Evolutionary conservation across 2,113 vertebrate genomes (phyloP).

Genomic region (Poeciliopsis prolifica): DNA sequence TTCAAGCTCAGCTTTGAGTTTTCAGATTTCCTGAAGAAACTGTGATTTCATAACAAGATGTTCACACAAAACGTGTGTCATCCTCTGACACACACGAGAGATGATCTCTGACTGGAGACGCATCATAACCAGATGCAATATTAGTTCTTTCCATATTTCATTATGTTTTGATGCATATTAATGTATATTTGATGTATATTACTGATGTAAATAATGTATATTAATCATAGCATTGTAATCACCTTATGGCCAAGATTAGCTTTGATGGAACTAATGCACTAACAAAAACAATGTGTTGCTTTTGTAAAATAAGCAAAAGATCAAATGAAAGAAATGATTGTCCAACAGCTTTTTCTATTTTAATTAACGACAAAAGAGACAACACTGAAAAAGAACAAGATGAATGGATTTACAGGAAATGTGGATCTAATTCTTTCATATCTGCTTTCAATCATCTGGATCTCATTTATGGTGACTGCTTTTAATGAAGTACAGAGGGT

Average conservation of each 20-base stretch:
- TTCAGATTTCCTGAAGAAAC: no score
- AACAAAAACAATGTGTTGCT: neutral
- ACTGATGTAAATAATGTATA: no score
- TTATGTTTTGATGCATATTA: no score
- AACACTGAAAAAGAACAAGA: constrained; percentile 12
- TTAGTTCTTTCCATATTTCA: no score
- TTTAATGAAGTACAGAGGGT: neutral
- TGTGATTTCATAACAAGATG: no score
- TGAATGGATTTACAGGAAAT: constrained; percentile 35
- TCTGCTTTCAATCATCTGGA: constrained; percentile 9
- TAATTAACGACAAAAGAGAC: constrained; percentile 22
- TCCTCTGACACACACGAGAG: no score
- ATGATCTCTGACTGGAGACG: no score
- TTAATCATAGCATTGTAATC: neutral
- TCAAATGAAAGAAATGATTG: constrained; percentile 1
- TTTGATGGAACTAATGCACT: neutral
- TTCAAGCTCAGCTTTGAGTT: no score
- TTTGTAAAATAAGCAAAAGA: neutral
- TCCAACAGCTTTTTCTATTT: constrained; percentile 1
- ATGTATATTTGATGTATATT: no score
- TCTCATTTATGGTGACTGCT: constrained; percentile 13
- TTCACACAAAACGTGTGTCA: no score
- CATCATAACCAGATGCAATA: no score
- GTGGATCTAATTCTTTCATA: constrained; percentile 41
- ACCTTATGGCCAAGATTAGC: neutral